phyloP scores from a whole-genome alignment of 23 tunicate species.

The Diplosoma virens region DNA sequence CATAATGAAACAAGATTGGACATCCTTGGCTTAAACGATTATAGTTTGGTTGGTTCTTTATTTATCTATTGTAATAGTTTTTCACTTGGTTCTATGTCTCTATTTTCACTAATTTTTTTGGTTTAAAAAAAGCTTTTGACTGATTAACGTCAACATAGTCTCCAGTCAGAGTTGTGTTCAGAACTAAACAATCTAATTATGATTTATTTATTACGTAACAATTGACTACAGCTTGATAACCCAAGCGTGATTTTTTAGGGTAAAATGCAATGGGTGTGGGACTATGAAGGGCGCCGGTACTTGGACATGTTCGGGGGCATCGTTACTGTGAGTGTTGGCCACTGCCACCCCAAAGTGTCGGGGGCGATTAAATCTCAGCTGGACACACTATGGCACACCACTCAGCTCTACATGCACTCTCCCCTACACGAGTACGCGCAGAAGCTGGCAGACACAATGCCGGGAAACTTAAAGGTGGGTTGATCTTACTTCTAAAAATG shows the following conservation, averaged over 20 bases:
- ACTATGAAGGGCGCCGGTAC: constrained; percentile 81
- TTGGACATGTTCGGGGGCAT: constrained; percentile 96
- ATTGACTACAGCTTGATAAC: not conserved
- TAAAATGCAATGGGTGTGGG: constrained; percentile 97
- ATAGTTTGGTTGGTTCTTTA: too few relatives aligned
- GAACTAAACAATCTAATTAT: not conserved
- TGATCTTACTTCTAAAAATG: too few relatives aligned
- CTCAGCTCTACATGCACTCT: constrained; percentile 67
- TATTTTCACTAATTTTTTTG: too few relatives aligned
- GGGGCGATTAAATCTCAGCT: constrained; percentile 57
- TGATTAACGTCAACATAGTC: too few relatives aligned
- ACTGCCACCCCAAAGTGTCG: constrained; percentile 85
- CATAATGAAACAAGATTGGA: too few relatives aligned
- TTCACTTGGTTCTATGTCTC: too few relatives aligned
- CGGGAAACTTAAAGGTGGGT: constrained; percentile 76
- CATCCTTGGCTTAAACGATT: too few relatives aligned
- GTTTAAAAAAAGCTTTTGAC: too few relatives aligned
- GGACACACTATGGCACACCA: constrained; percentile 90
- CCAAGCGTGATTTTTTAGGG: constrained; percentile 41
- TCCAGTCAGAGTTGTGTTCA: too few relatives aligned
- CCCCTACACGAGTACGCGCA: constrained; percentile 90
- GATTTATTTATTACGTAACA: not conserved
- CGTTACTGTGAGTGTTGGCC: constrained; percentile 94
- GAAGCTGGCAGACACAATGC: constrained; percentile 78
- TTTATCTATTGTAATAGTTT: too few relatives aligned